A percentile compares a stretch with the other conserved stretches of the same genome.
Evolutionary conservation across 1,140 invertebrate species (phyloP).

Genomic region (Drosophila equinoxialis): DNA sequence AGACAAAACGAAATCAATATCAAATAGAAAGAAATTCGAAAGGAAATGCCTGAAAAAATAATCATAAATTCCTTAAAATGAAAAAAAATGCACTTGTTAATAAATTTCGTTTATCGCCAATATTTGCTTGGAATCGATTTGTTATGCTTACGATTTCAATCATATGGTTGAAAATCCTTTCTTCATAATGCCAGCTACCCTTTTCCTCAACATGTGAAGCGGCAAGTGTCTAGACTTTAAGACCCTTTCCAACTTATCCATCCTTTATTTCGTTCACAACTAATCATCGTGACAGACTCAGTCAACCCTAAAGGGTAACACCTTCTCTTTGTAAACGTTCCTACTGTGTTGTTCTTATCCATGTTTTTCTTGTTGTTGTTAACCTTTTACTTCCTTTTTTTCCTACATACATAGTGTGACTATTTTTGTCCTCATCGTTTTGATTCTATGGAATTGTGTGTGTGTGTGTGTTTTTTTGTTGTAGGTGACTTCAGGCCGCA

Average conservation of each 20-base stretch:
- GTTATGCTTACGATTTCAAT: constrained; percentile 45
- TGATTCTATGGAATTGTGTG: constrained; percentile 37
- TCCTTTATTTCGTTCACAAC: constrained; percentile 28
- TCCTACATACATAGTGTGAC: not conserved
- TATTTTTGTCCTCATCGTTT: constrained; percentile 28
- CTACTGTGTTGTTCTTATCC: constrained; percentile 7
- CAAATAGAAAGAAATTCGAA: constrained; percentile 22
- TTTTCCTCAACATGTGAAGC: constrained; percentile 14
- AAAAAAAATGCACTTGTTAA: constrained; percentile 12
- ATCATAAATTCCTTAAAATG: constrained; percentile 16
- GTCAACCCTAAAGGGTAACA: constrained; percentile 60
- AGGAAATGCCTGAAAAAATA: constrained; percentile 30
- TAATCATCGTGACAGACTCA: constrained; percentile 51
- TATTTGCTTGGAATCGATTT: constrained; percentile 27
- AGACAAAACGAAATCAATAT: constrained; percentile 5
- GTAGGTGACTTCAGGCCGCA: constrained; percentile 40
- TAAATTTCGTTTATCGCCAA: constrained; percentile 29
- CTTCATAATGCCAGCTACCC: constrained; percentile 27
- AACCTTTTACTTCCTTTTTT: constrained; percentile 66
- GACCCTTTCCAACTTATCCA: not conserved
- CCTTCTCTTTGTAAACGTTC: constrained; percentile 18
- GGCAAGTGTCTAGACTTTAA: constrained; percentile 57
- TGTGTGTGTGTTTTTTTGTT: not conserved
- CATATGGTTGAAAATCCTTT: constrained; percentile 3
- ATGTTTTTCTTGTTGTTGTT: constrained; percentile 38